Base-by-base conservation (phyloP, 92 coral and sea anemone genomes). In the Meandrina meandrites region DNA sequence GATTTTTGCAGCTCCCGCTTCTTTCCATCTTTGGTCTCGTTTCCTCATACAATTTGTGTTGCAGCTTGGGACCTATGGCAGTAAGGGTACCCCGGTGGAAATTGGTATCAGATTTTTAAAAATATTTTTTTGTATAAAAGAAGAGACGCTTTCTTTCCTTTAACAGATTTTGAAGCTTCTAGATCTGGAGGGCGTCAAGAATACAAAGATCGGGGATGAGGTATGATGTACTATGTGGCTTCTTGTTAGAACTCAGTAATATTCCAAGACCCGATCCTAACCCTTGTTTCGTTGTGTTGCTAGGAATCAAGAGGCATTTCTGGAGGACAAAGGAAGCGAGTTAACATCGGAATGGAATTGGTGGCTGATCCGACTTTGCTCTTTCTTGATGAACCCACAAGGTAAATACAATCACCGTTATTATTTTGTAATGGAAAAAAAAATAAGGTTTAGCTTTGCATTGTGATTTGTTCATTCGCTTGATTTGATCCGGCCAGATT, bases 281-380 rank as follows among this genome's bases (percentile, higher is more conserved):
- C 2, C 45, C 45, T 40, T 40, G 6, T 2, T 40, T 2, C 45
- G 22, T 56, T 64, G 42, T 70, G 19, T 50, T 58, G 76, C 48
- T 91, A 94, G 98, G 98, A 94, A 89, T 88, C 94, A 48, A 91
- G 98, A 64, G 98, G 98, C 4, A 94, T 94, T 84, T 94, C 98
- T 73, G 98, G 98, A 30, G 98, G 98, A 70, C 95, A 94, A 89
- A 72, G 98, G 60, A 92, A 93, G 73, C 89, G 98, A 35, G 98
- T 94, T n/a, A 94, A 94, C 64, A 94, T 94, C 28, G 98, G 98
- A 51, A 94, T 94, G 98, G 96, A 94, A 42, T 89, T 94, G 53
- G 94, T 94, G 21, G 85, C 95, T 60, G 98, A 94, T 64, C 98
- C 98, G 32, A 94, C 94, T 31, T 80, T 94, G 54, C 89, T 94